Evolutionary conservation across 1,140 invertebrate genomes (phyloP).

Genomic region (Drosophila paulistorum): DNA sequence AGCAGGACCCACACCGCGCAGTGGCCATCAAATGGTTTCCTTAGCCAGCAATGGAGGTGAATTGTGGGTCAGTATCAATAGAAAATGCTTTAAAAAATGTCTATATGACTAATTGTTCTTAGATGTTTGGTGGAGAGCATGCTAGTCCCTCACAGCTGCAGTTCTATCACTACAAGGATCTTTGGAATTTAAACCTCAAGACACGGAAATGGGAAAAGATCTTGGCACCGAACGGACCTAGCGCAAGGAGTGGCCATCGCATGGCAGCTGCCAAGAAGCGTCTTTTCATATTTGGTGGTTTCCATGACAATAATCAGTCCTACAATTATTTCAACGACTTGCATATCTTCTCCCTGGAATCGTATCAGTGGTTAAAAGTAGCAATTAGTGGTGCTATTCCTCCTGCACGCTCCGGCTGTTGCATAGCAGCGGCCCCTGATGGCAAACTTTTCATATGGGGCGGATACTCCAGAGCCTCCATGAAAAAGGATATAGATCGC

Average conservation of each 20-base stretch:
- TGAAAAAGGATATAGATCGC: conserved; percentile 92
- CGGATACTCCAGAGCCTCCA: conserved; percentile 92
- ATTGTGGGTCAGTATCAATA: conserved; percentile 83
- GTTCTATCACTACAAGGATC: conserved; percentile 96
- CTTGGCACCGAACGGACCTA: conserved; percentile 87
- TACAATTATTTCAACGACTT: conserved; percentile 96
- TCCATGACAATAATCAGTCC: conserved; percentile 93
- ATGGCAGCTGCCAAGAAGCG: conserved; percentile 92
- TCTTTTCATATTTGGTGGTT: conserved; percentile 95
- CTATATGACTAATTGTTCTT: conserved; percentile 60
- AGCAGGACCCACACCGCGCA: conserved; percentile 91
- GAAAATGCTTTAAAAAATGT: too few relatives aligned
- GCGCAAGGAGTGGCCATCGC: conserved; percentile 94
- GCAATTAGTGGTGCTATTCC: conserved; percentile 87
- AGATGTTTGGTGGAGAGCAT: conserved; percentile 97
- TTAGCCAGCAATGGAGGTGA: conserved; percentile 89
- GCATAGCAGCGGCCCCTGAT: conserved; percentile 86
- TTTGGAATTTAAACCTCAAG: conserved; percentile 92
- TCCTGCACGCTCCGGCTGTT: conserved; percentile 89
- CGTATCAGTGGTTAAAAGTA: conserved; percentile 91
- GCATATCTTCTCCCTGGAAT: conserved; percentile 91
- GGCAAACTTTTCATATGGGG: conserved; percentile 91
- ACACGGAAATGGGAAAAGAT: conserved; percentile 96
- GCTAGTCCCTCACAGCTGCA: conserved; percentile 94
- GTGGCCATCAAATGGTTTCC: conserved; percentile 92